These are phyloP conservation scores for Alviniconcha marisindica DNA, from an alignment of 1,140 invertebrate species.

Conservation along the genomic window DNA sequence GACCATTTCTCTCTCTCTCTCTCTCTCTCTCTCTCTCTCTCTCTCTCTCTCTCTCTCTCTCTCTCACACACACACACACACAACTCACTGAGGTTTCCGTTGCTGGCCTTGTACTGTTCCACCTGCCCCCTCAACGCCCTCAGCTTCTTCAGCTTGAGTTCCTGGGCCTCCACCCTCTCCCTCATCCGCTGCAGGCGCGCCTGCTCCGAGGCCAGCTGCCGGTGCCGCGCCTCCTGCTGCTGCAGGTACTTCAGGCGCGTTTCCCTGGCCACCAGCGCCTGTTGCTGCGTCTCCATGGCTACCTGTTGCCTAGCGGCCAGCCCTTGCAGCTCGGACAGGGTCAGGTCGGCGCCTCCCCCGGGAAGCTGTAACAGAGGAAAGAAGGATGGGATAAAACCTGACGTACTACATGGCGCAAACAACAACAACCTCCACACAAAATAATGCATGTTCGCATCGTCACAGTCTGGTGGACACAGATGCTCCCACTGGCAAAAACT, in stretches of 20 bases:
- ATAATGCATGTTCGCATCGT: too few relatives aligned
- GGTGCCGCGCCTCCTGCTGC: conserved; percentile 90
- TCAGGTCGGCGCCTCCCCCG: conserved; percentile 84
- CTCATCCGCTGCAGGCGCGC: conserved; percentile 90
- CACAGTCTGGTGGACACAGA: too few relatives aligned
- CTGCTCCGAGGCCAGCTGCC: conserved; percentile 90
- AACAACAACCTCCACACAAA: too few relatives aligned
- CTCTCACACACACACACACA: conserved; percentile 49
- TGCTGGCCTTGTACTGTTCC: conserved; percentile 92
- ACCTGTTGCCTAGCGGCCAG: conserved; percentile 97
- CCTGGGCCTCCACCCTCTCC: conserved; percentile 94
- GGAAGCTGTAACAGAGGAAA: conserved; percentile 82
- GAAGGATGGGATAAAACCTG: not conserved
- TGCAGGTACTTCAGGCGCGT: conserved; percentile 95
- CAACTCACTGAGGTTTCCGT: conserved; percentile 90
- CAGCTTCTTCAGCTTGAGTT: conserved; percentile 93
- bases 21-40: conserved; percentile 91
- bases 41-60: conserved; percentile 91
- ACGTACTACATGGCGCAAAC: too few relatives aligned
- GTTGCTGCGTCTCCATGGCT: conserved; percentile 95
- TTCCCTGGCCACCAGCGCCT: conserved; percentile 91
- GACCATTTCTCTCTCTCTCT: too few relatives aligned
- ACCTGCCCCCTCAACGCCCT: conserved; percentile 93
- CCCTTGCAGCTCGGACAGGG: conserved; percentile 93
- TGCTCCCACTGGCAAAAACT: too few relatives aligned